These are phyloP conservation scores for Corythoichthys intestinalis DNA, from an alignment of 2,113 vertebrate genomes.

Conservation along the genomic window DNA sequence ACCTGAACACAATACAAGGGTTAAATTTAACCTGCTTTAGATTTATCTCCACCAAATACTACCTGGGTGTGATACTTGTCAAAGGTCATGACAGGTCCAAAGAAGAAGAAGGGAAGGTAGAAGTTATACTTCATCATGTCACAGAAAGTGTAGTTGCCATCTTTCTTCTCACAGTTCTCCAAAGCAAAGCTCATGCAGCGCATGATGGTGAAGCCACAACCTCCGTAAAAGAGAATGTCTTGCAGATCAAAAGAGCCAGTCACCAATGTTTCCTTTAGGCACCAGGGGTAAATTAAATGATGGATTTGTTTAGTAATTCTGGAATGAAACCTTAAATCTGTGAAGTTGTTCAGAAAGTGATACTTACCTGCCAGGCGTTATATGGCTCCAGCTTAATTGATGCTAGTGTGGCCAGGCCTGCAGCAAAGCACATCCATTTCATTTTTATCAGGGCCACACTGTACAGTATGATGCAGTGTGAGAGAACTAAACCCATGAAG, in stretches of 20 bases:
- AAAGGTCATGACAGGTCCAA: conserved; percentile 94
- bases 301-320: neutral
- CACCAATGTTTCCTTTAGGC: conserved; percentile 72
- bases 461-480: conserved; percentile 89
- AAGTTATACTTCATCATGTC: conserved; percentile 97
- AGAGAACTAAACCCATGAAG: conserved; percentile 84
- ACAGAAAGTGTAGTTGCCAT: conserved; percentile 81
- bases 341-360: neutral
- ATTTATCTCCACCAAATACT: conserved; percentile 20
- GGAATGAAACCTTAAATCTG: no score
- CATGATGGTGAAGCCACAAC: conserved; percentile 87
- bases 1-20: neutral
- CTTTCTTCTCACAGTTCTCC: conserved; percentile 82
- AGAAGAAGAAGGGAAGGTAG: conserved; percentile 99
- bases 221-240: conserved; percentile 92
- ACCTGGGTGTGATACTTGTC: conserved; percentile 89
- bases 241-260: conserved; percentile 86
- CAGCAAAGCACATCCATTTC: conserved; percentile 84
- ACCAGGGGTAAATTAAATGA: neutral
- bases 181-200: conserved; percentile 94
- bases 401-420: conserved; percentile 85
- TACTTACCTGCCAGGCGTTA: conserved; percentile 86
- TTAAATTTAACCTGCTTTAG: neutral
- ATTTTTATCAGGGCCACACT: conserved; percentile 78
- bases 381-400: conserved; percentile 92